Evolutionary conservation across 2,888 invertebrate species (phyloP).

Genomic region (Salticus scenicus): DNA sequence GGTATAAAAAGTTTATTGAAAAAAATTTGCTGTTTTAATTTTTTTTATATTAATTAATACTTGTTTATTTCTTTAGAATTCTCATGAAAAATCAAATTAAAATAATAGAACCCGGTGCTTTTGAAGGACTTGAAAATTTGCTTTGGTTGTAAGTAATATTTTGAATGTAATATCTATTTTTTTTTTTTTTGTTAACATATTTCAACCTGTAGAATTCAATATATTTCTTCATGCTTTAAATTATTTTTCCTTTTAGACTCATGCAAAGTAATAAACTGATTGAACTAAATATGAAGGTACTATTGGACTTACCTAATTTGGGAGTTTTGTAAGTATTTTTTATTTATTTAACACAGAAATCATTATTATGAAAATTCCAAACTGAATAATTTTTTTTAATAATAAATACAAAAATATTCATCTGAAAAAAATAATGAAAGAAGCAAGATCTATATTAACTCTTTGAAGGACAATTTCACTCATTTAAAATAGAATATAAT

Average conservation of each 20-base stretch:
- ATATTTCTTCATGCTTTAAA: background rate
- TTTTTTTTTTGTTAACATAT: background rate
- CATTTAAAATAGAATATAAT: no score
- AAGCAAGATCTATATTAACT: no score
- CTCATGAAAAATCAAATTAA: slow-evolving; percentile 60
- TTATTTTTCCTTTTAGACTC: slow-evolving; percentile 71
- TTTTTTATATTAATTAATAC: no score
- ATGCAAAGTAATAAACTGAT: slow-evolving; percentile 78
- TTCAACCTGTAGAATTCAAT: background rate
- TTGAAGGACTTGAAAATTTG: slow-evolving; percentile 77
- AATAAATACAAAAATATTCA: no score
- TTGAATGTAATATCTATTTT: background rate
- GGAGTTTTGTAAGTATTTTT: slow-evolving; percentile 56
- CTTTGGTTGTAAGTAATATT: slow-evolving; percentile 76
- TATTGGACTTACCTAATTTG: slow-evolving; percentile 59
- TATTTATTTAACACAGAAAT: background rate
- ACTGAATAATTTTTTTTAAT: background rate
- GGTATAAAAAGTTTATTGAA: no score
- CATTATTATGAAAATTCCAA: slow-evolving; percentile 8
- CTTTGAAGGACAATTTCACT: no score
- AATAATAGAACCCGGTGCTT: slow-evolving; percentile 74
- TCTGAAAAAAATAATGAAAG: no score
- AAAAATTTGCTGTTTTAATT: no score
- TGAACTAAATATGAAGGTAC: slow-evolving; percentile 68
- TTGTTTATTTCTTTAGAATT: slow-evolving; percentile 72